Conservation (phyloP, 2,113 vertebrate genomes). For the Cyphomyrus plagiostoma region DNA sequence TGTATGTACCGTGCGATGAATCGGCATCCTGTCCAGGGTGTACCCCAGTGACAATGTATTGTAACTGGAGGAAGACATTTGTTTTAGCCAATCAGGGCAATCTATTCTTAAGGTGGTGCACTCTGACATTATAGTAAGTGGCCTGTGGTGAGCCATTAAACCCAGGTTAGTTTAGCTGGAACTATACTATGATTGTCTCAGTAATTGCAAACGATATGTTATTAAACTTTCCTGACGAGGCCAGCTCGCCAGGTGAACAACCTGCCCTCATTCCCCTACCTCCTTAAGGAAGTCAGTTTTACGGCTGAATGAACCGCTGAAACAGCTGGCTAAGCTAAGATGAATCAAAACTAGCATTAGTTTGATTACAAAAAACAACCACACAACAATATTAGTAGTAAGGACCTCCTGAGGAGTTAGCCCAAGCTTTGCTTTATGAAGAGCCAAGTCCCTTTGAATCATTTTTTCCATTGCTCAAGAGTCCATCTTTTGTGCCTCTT, state of each 20-base stretch:
- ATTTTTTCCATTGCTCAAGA: background rate
- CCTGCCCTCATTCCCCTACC: background rate
- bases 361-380: background rate
- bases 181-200: background rate
- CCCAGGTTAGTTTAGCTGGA: background rate
- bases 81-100: background rate
- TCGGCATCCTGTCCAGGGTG: background rate
- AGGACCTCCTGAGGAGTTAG: background rate
- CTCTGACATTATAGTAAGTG: background rate
- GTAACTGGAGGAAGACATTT: background rate
- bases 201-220: background rate
- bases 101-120: background rate
- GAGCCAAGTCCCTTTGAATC: background rate
- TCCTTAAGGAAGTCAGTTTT: background rate
- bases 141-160: background rate
- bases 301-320: background rate
- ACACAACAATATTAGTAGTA: background rate
- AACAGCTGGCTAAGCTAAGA: background rate
- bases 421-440: background rate
- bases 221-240: background rate
- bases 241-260: background rate
- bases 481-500: background rate
- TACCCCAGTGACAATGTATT: background rate
- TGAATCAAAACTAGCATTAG: background rate
- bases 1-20: background rate